Conservation (phyloP, 2,113 vertebrate genomes). For the Noturus placidus region DNA sequence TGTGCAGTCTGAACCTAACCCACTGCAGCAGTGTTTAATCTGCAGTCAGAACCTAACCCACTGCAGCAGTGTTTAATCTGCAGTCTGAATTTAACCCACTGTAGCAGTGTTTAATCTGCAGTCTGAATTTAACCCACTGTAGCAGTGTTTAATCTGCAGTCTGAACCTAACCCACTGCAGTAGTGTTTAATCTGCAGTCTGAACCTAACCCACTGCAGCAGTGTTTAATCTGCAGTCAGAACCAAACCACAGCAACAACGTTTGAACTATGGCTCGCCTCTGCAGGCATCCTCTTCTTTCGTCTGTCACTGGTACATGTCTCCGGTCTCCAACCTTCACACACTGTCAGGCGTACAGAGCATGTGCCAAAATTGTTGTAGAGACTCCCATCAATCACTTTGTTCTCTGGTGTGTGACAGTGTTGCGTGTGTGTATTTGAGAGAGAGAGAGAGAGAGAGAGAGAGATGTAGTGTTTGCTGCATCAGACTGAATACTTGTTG, state of each 20-base stretch:
- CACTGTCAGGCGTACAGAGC: constrained; percentile 33
- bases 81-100: neutral
- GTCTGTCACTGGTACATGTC: constrained; percentile 19
- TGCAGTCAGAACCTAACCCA: neutral
- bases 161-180: neutral
- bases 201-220: neutral
- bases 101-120: neutral
- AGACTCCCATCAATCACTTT: constrained; percentile 21
- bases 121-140: neutral
- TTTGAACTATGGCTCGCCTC: neutral
- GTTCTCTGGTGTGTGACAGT: neutral
- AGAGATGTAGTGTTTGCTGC: neutral
- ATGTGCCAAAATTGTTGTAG: constrained; percentile 19
- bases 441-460: neutral
- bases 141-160: neutral
- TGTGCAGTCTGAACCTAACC: neutral
- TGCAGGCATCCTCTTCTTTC: constrained; percentile 9
- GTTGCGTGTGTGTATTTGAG: neutral
- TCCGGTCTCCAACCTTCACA: constrained; percentile 38
- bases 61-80: constrained; percentile 21
- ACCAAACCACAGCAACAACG: constrained; percentile 6
- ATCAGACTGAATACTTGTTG: neutral
- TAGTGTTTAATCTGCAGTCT: constrained; percentile 25
- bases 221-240: constrained; percentile 20
- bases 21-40: neutral